phyloP scores from a whole-genome alignment of 2,797 vertebrate species.

The Miichthys miiuy region DNA sequence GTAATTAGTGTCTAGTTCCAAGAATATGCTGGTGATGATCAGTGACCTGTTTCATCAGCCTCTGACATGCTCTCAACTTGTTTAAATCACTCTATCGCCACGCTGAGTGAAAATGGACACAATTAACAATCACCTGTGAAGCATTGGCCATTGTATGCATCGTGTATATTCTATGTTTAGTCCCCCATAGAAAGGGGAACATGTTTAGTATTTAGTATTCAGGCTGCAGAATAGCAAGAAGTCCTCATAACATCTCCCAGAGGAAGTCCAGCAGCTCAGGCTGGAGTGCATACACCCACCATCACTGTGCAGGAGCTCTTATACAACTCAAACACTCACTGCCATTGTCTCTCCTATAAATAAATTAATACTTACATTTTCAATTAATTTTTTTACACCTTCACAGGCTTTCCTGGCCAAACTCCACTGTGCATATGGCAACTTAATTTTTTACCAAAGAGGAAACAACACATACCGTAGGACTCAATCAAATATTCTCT shows the following conservation, averaged over 20 bases:
- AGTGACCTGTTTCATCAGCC: slow-evolving; percentile 1
- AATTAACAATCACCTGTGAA: neutral
- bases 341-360: no score
- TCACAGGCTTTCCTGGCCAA: neutral
- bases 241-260: neutral
- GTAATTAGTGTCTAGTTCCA: neutral
- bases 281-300: neutral
- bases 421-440: neutral
- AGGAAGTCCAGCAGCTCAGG: neutral
- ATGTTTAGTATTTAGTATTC: slow-evolving; percentile 3
- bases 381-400: no score
- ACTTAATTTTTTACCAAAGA: neutral
- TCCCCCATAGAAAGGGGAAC: neutral
- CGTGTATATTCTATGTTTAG: neutral
- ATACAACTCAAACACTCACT: no score
- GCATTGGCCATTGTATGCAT: neutral
- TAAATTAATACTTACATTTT: no score
- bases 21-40: neutral
- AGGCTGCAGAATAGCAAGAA: neutral
- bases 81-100: neutral
- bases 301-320: neutral
- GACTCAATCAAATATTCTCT: slow-evolving; percentile 11
- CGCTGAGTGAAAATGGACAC: neutral
- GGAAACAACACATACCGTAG: neutral
- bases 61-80: neutral